Conservation (phyloP, 2,888 invertebrate species). For the Ctenicera cuprea region DNA sequence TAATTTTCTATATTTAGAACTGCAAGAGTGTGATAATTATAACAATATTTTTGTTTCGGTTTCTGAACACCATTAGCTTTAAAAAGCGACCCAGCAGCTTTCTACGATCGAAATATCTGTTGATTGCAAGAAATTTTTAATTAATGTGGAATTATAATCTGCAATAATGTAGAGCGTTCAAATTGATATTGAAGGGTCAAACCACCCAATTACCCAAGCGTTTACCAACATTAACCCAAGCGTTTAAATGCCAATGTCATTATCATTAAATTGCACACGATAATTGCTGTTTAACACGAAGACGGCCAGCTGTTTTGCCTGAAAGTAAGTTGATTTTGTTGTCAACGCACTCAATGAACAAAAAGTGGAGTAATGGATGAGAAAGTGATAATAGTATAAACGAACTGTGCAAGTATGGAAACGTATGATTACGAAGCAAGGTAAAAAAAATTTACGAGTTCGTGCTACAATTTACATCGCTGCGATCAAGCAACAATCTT, state of each 20-base stretch:
- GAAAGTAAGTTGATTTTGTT: conserved; percentile 14
- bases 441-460: not conserved
- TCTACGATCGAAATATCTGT: not conserved
- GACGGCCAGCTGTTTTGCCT: conserved; percentile 19
- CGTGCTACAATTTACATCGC: not conserved
- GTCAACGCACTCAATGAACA: not conserved
- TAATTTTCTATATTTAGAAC: too few species aligned
- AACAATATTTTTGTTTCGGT: not conserved
- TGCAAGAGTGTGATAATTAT: too few species aligned
- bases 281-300: conserved; percentile 28
- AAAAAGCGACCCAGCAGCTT: not conserved
- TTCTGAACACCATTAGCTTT: not conserved
- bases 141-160: too few species aligned
- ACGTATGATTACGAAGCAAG: not conserved
- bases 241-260: conserved; percentile 33
- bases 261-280: conserved; percentile 35
- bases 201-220: conserved; percentile 11
- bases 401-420: not conserved
- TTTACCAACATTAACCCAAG: conserved; percentile 1
- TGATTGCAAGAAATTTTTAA: too few species aligned
- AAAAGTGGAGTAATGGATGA: conserved; percentile 17
- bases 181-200: conserved; percentile 9
- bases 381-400: conserved; percentile 18
- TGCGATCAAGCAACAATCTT: not conserved
- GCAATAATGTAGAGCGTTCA: too few species aligned